Base-by-base conservation (phyloP, 2,797 vertebrate species). In the Fistularia commersonii region DNA sequence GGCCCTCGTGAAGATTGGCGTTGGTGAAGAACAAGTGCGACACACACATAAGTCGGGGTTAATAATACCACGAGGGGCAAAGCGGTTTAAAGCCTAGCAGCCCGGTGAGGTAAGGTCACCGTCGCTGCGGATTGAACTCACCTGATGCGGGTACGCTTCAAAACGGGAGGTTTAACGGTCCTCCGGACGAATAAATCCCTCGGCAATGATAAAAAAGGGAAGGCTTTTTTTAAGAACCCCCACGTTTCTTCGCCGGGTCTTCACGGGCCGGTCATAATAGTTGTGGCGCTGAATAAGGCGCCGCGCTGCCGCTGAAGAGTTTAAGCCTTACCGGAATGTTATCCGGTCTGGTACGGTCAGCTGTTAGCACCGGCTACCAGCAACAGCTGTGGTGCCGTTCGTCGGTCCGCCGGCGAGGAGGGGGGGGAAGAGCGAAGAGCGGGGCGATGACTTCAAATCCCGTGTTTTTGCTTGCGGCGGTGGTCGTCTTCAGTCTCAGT, bases 61-160 rank as follows among this genome's bases (percentile, higher is more conserved):
- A 47, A 37, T 54, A 56, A 64, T 47, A 54, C 11, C 8, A 8
- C 42, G 15, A 15, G 15, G 33, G 32, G 10, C 7, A 8, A 8
- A 11, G 15, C 33, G 13, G 34, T 33, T 9, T 7, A 7, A 6
- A 32, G 31, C 23, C 4, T 41, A 3, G 14, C 23, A 23, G 15
- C 7, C 14, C 42, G 54, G 9, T 39, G 42, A 40, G 48, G 32
- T 54, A 8, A 55, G 39, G 35, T 60, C 34, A 37, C 39, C 8
- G 43, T 41, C 41, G 32, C 38, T 54, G 57, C 32, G 36, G 62
- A 37, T 45, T 32, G 3, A 49, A 65, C 81, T 82, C 75, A 87
- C 85, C 85, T 83, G 80, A 66, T 77, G 78, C 72, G 33, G 66
- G 56, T 32, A 48, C 42, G 43, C 44, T 60, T 52, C 48, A 3